Evolutionary conservation across 2,113 vertebrate species (phyloP).

Genomic region (Parotia lawesii): DNA sequence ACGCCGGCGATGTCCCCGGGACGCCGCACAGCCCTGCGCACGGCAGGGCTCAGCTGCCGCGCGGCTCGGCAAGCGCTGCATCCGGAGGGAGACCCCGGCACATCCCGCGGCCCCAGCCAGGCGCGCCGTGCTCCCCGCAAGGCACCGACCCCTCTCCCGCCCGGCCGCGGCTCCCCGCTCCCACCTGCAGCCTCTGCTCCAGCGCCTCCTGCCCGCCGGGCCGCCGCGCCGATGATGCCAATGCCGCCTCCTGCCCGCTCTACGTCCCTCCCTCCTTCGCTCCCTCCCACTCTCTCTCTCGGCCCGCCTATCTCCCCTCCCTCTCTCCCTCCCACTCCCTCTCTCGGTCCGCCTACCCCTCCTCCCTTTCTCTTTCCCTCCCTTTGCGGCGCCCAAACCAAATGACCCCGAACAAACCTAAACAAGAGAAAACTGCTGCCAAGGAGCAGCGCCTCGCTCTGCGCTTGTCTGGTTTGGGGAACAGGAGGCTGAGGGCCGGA

Average conservation of each 20-base stretch:
- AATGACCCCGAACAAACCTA: accelerated
- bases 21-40: not conserved
- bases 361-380: not conserved
- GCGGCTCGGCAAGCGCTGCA: not conserved
- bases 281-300: not conserved
- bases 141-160: not conserved
- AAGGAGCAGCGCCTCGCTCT: accelerated
- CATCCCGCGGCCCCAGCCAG: not conserved
- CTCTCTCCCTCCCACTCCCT: not conserved
- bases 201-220: accelerated
- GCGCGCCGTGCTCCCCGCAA: not conserved
- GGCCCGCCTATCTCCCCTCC: not conserved
- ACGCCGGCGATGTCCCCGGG: not conserved
- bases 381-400: not conserved
- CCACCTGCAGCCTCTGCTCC: not conserved
- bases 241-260: not conserved
- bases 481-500: accelerated
- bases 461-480: not conserved
- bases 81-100: not conserved
- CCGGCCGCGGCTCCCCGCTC: not conserved
- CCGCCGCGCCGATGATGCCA: accelerated
- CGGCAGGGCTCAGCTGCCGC: not conserved
- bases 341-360: not conserved
- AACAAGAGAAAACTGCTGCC: accelerated
- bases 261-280: not conserved